Evolutionary conservation across 2,797 vertebrate genomes (phyloP).

Genomic region (Characodon lateralis): DNA sequence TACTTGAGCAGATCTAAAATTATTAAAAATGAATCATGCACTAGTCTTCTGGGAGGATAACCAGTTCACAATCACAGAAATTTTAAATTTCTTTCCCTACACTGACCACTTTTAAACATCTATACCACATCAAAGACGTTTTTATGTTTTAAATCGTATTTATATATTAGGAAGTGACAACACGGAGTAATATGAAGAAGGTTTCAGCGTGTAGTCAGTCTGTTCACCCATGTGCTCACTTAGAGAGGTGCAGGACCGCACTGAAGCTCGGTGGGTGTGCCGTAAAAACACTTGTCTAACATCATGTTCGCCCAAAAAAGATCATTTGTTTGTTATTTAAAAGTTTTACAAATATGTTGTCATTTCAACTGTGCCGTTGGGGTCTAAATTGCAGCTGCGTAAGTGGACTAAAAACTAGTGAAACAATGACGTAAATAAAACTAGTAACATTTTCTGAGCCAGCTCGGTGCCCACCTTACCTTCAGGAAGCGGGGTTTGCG

Average conservation of each 20-base stretch:
- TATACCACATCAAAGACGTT: not conserved
- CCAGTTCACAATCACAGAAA: not conserved
- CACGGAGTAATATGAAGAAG: not conserved
- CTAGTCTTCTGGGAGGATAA: not conserved
- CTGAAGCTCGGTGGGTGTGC: conserved; percentile 45
- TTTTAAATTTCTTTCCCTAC: not conserved
- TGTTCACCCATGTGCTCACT: conserved; percentile 12
- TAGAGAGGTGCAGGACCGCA: not conserved
- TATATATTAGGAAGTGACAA: too few species aligned
- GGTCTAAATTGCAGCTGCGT: conserved; percentile 6
- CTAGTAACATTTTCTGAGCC: not conserved
- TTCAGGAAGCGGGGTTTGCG: conserved; percentile 53
- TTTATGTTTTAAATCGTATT: not conserved
- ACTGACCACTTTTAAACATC: not conserved
- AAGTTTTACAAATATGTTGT: not conserved
- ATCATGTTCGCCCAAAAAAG: not conserved
- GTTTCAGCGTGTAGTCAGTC: not conserved
- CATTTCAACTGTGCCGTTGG: not conserved
- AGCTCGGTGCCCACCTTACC: conserved; percentile 52
- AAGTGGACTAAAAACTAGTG: not conserved
- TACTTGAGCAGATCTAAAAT: too few species aligned
- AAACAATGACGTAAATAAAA: not conserved
- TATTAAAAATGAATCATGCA: not conserved
- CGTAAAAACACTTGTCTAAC: conserved; percentile 32
- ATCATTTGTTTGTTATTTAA: not conserved